phyloP scores from a whole-genome alignment of 2,797 vertebrate species.

The Glyptemys insculpta region DNA sequence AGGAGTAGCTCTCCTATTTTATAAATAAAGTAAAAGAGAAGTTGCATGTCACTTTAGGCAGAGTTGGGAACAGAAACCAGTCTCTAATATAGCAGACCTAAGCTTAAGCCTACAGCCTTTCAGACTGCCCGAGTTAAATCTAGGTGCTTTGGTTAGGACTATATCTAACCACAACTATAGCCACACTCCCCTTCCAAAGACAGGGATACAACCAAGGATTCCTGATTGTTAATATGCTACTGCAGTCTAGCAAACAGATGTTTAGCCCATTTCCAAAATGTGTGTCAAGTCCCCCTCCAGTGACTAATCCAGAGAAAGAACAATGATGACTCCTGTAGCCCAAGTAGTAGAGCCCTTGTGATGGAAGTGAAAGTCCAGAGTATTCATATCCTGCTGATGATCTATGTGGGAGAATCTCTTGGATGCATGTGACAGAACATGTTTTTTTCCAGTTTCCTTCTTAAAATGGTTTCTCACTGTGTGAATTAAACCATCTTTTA shows the following conservation, averaged over 20 bases:
- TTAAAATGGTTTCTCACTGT: neutral
- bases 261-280: neutral
- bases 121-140: neutral
- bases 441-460: neutral
- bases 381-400: neutral
- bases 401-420: neutral
- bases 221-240: neutral
- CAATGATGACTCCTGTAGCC: neutral
- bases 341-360: neutral
- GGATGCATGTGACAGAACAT: neutral
- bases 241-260: neutral
- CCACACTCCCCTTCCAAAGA: neutral
- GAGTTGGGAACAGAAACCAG: neutral
- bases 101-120: neutral
- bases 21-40: neutral
- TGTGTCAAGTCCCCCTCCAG: neutral
- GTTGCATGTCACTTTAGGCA: neutral
- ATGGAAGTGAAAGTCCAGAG: neutral
- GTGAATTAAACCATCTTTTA: neutral
- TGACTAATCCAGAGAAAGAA: neutral
- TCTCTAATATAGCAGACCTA: neutral
- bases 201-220: neutral
- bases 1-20: neutral
- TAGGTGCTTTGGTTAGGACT: neutral
- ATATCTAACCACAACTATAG: neutral